Conservation (phyloP, 2,888 invertebrate genomes). For the Heliconius hortense region DNA sequence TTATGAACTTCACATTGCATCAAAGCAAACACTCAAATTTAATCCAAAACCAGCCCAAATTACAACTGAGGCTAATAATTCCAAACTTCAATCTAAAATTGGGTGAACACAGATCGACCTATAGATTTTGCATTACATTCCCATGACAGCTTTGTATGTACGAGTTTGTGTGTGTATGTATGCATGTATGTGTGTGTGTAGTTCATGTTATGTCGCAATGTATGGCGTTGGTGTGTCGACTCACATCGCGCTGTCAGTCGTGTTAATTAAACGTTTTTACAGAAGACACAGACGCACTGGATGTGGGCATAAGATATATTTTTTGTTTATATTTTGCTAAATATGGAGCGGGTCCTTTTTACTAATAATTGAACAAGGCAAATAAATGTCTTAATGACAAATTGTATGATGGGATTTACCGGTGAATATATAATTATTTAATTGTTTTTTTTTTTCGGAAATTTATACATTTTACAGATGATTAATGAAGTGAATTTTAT, state of each 20-base stretch:
- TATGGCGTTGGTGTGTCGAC: conserved; percentile 54
- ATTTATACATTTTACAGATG: too few species aligned
- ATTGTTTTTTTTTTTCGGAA: too few species aligned
- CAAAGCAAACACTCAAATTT: too few species aligned
- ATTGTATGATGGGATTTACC: too few species aligned
- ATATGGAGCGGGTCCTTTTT: background rate
- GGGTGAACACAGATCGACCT: conserved; percentile 18
- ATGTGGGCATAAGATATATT: conserved; percentile 44
- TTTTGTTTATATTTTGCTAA: background rate
- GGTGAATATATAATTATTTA: too few species aligned
- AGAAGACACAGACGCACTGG: conserved; percentile 50
- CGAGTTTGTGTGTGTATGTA: background rate
- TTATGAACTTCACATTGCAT: too few species aligned
- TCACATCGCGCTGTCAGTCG: conserved; percentile 73
- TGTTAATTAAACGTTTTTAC: conserved; percentile 77
- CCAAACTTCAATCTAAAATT: background rate
- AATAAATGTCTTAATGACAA: too few species aligned
- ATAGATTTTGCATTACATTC: conserved; percentile 36
- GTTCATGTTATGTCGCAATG: conserved; percentile 43
- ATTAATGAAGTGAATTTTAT: too few species aligned
- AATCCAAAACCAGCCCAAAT: background rate
- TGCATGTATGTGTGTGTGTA: conserved; percentile 23
- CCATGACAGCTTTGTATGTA: conserved; percentile 27
- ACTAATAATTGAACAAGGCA: background rate
- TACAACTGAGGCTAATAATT: background rate